Base-by-base conservation (phyloP, 1,140 invertebrate genomes). In the Latrodectus geometricus region DNA sequence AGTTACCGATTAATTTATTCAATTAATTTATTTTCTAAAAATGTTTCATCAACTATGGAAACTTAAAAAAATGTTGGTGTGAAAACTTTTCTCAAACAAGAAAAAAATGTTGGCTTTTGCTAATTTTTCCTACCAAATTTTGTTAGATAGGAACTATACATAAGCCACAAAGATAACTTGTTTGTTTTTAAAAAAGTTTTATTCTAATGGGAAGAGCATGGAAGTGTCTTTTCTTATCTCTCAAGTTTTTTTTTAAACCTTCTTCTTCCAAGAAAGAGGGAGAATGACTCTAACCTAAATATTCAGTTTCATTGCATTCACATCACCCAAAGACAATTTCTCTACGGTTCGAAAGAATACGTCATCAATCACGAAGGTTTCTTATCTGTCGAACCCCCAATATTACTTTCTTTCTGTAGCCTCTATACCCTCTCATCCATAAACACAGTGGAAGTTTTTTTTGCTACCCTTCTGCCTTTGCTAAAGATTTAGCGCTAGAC, bases 341-440 rank as follows among this genome's bases (percentile, higher is more conserved):
- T 80, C 35, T 17, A 70, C 20, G 66, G 66, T 80, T 54, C 35
- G 65, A 54, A 70, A 80, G 66, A 80, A 80, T 52, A 72, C 66
- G 65, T 61, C 78, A 80, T 80, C 78, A 70, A 80, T 80, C 78
- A 80, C 66, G 17, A 11, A 49, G 65, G 70, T 70, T 66, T 50
- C 78, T 80, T 80, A 80, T 80, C 78, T 80, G 78, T 80, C 78
- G 78, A 80, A 80, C 35, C 21, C 78, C 78, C 35, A 70, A 80
- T 70, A 80, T 80, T 80, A 80, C 78, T 80, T 80, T 80, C 78
- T 80, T 80, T 65, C 52, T 35, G n/a, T 54, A 80, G 49, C 78
- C 78, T 52, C 65, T 23, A 68, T 68, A 54, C 17, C 52, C 54
- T 66, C 68, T 80, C 78, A 80, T 80, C 78, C 78, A 80, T 80